Percentiles rank a stretch among this genome's conserved stretches.
phyloP scores from a whole-genome alignment of 2,888 invertebrate genomes.

The Osedax fenrisi region DNA sequence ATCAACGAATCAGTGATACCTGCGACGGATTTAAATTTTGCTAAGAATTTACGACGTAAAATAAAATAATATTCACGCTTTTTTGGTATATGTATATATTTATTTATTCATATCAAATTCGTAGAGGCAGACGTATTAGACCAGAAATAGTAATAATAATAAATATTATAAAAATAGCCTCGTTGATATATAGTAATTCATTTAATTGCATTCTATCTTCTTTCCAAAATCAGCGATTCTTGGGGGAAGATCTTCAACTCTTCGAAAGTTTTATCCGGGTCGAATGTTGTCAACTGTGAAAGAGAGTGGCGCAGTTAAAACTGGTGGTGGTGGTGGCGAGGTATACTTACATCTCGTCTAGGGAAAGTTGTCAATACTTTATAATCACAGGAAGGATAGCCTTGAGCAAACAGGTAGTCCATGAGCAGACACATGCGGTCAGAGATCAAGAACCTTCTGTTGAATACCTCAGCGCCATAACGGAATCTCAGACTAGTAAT shows the following conservation, averaged over 20 bases:
- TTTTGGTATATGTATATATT: neutral
- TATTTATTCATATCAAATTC: neutral
- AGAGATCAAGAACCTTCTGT: slow-evolving; percentile 42
- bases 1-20: neutral
- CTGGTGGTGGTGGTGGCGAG: too few relatives aligned
- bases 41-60: neutral
- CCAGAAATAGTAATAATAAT: too few relatives aligned
- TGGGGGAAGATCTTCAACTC: slow-evolving; percentile 77
- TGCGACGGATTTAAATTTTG: neutral
- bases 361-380: slow-evolving; percentile 88
- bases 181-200: too few relatives aligned
- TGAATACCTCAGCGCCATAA: slow-evolving; percentile 44
- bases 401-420: slow-evolving; percentile 75
- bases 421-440: slow-evolving; percentile 61
- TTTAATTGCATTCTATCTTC: slow-evolving; percentile 46
- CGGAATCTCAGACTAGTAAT: slow-evolving; percentile 60
- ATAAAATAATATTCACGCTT: neutral
- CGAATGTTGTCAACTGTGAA: slow-evolving; percentile 66
- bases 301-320: too few relatives aligned
- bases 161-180: too few relatives aligned
- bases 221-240: slow-evolving; percentile 85
- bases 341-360: slow-evolving; percentile 82
- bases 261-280: slow-evolving; percentile 64
- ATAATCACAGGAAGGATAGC: slow-evolving; percentile 72
- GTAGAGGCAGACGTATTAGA: too few relatives aligned